Evolutionary conservation across 1,140 invertebrate genomes (phyloP), one percentile per base, ranked within the genome.

Genomic region (Cherax destructor): DNA sequence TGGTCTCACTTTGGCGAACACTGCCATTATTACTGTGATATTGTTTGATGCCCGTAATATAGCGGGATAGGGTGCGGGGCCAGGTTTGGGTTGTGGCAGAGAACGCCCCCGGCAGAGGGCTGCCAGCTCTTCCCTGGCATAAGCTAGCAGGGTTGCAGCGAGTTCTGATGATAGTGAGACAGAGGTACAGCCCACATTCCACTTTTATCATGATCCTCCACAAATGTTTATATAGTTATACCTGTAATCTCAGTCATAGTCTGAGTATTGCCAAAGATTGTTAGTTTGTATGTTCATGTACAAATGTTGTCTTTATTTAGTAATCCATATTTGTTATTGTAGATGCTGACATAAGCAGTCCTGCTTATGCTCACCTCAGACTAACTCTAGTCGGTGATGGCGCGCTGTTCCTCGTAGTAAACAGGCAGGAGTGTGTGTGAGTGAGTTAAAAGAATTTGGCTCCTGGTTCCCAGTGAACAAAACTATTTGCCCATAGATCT

Each of bases 231-330:
- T 91, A 85, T 91, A 91, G 83, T 91, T 91, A 85, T 87, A 91
- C 88, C 85, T 87, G 90, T 91, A 91, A 91, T 91, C 90, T 91
- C 90, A 87, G 90, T 87, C 90, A 83, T 86, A 87, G 90, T 74
- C 90, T 91, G 90, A 91, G 90, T 65, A 91, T 91, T 76, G 90
- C 90, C 90, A 91, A 91, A 91, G 90, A 91, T 91, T 91, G 90
- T 91, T 91, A 91, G 90, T 91, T 91, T 91, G 90, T 91, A 91
- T 91, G 90, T 91, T 91, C 90, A 91, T 91, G 90, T 91, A 91
- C 90, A 91, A 91, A 91, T 91, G 83, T 91, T 91, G 83, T 87
- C 90, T 87, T 91, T 91, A 91, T 86, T 91, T 91, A 86, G 85
- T 86, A 61, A 91, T 87, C 74, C 84, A 91, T 87, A 91, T 86